Conservation (phyloP, 2,888 invertebrate species). For the Cephus nigrinus region DNA sequence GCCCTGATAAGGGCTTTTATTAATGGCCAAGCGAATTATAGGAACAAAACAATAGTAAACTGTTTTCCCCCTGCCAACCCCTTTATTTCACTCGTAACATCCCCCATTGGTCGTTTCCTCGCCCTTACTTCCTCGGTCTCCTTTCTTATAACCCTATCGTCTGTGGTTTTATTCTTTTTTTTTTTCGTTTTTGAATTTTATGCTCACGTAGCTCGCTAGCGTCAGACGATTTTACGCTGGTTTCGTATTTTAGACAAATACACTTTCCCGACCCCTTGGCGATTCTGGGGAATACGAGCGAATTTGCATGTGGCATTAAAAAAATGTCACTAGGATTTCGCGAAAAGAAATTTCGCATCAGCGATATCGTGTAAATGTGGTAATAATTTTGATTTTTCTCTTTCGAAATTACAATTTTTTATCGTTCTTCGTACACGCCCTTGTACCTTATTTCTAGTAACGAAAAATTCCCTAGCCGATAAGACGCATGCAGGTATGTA, state of each 20-base stretch:
- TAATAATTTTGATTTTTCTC: neutral
- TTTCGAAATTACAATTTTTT: neutral
- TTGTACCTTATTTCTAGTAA: neutral
- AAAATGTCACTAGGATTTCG: neutral
- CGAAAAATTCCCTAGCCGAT: neutral
- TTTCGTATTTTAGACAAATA: neutral
- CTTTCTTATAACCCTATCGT: neutral
- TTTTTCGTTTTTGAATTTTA: neutral
- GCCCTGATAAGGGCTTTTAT: slow-evolving; percentile 18
- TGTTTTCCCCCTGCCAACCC: neutral
- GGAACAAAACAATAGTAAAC: slow-evolving; percentile 22
- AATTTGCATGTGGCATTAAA: neutral
- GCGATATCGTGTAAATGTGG: neutral
- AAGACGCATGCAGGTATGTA: neutral
- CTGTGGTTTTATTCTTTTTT: neutral
- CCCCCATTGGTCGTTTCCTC: neutral
- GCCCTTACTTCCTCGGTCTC: neutral
- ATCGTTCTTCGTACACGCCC: neutral
- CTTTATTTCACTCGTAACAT: neutral
- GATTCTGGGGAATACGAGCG: neutral
- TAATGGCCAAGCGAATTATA: slow-evolving; percentile 23
- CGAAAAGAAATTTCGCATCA: neutral
- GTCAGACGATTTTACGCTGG: neutral
- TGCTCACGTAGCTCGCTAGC: neutral
- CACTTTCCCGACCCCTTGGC: neutral